Evolutionary conservation across 2,113 vertebrate species (phyloP).

Genomic region (Nettapus auritus): DNA sequence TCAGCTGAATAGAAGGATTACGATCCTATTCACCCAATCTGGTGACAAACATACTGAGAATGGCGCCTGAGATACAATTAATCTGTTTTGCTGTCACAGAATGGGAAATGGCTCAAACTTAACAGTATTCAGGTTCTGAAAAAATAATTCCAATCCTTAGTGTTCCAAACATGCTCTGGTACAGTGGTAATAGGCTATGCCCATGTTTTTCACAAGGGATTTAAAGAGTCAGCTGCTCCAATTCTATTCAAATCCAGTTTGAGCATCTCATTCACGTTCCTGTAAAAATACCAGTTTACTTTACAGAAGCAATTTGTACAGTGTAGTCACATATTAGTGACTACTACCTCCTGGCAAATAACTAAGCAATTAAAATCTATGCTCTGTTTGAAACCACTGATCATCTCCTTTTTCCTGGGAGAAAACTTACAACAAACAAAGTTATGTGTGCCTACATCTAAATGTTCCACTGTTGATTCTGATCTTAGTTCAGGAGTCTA

Average conservation of each 20-base stretch:
- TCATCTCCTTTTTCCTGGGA: conserved; percentile 26
- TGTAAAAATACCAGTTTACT: conserved; percentile 29
- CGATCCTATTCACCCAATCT: conserved; percentile 56
- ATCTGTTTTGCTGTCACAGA: conserved; percentile 45
- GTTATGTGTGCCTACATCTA: background rate
- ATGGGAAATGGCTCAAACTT: conserved; percentile 30
- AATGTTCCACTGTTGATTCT: background rate
- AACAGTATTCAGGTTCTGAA: background rate
- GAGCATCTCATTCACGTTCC: background rate
- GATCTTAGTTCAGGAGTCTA: conserved; percentile 3
- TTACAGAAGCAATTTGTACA: background rate
- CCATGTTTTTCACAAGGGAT: background rate
- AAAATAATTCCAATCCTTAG: background rate
- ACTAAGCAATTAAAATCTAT: conserved; percentile 44
- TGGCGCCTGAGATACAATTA: conserved; percentile 34
- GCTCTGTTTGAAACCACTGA: conserved; percentile 3
- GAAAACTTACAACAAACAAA: conserved; percentile 38
- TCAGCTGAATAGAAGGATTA: conserved; percentile 76
- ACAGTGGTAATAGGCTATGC: background rate
- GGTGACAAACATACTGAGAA: conserved; percentile 60
- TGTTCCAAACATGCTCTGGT: background rate
- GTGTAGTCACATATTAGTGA: background rate
- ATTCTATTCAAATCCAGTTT: conserved; percentile 13
- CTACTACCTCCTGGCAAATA: conserved; percentile 27
- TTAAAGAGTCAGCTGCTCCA: conserved; percentile 19